Percentiles rank a stretch among this genome's conserved stretches.
phyloP scores from a whole-genome alignment of 2,113 vertebrate species.

The Albula goreensis region DNA sequence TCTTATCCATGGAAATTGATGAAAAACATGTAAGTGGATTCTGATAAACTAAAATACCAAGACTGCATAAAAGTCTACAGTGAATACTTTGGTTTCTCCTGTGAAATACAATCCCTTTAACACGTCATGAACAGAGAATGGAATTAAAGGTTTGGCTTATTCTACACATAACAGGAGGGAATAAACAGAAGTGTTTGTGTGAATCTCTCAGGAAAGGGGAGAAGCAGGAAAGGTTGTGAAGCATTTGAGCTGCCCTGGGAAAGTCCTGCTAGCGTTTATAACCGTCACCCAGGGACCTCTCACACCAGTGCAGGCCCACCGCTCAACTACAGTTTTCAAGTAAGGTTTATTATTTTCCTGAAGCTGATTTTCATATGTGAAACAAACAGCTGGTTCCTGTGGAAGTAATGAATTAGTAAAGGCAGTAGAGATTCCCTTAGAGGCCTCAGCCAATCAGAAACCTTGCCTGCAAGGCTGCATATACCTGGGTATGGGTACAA shows the following conservation, averaged over 20 bases:
- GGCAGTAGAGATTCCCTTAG: conserved; percentile 18
- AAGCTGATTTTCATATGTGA: conserved; percentile 38
- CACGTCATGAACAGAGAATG: conserved; percentile 6
- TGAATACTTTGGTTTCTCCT: neutral
- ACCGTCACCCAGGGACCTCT: conserved; percentile 14
- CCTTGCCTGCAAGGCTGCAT: conserved; percentile 28
- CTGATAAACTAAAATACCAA: conserved; percentile 10
- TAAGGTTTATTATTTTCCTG: conserved; percentile 15
- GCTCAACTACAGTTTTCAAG: neutral
- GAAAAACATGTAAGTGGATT: neutral
- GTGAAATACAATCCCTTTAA: conserved; percentile 17
- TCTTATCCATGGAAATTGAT: conserved; percentile 8
- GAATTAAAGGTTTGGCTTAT: conserved; percentile 3
- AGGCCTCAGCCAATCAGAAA: conserved; percentile 40
- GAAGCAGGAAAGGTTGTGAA: conserved; percentile 8
- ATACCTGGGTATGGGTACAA: conserved; percentile 17
- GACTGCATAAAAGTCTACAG: conserved; percentile 9
- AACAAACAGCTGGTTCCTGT: conserved; percentile 47
- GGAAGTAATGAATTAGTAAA: conserved; percentile 37
- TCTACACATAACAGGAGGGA: neutral
- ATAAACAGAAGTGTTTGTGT: conserved; percentile 8
- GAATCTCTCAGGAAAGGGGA: neutral
- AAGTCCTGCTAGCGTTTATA: neutral
- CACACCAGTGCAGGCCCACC: neutral
- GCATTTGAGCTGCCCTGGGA: conserved; percentile 23